A percentile compares a stretch with the other conserved stretches of the same genome.
Conservation (phyloP, 2,888 invertebrate genomes). For the Chloroclysta siterata region DNA sequence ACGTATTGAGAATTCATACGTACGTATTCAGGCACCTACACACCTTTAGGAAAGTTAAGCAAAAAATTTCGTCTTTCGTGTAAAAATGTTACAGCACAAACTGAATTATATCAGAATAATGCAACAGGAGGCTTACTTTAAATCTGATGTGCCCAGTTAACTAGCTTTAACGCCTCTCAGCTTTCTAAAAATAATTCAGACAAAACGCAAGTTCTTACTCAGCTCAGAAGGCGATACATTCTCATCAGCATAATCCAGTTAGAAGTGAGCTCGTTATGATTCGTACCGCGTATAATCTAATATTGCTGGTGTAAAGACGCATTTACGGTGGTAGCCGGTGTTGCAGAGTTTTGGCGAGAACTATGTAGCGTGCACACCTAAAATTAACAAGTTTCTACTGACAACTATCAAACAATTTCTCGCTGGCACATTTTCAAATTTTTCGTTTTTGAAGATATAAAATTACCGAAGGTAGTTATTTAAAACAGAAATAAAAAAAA, state of each 20-base stretch:
- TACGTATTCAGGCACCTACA: no score
- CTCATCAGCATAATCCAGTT: slow-evolving; percentile 58
- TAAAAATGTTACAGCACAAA: no score
- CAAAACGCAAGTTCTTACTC: slow-evolving; percentile 42
- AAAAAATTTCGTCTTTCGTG: no score
- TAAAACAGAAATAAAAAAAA: no score
- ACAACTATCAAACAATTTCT: no score
- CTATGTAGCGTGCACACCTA: background rate
- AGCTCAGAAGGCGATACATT: slow-evolving; percentile 54
- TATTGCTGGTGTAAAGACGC: slow-evolving; percentile 40
- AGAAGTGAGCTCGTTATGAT: slow-evolving; percentile 56
- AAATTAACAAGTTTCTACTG: background rate
- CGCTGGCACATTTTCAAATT: no score
- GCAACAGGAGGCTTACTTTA: background rate
- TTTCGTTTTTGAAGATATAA: no score
- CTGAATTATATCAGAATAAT: background rate
- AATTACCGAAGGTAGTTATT: no score
- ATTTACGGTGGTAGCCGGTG: slow-evolving; percentile 11
- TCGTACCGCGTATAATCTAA: slow-evolving; percentile 53
- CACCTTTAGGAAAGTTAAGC: no score
- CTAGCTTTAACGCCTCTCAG: background rate
- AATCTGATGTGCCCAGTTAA: background rate
- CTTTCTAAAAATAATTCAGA: slow-evolving; percentile 34
- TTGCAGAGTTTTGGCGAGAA: background rate
- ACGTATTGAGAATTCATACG: no score